These are phyloP conservation scores for Solea senegalensis DNA, from an alignment of 2,113 vertebrate species.

Conservation along the genomic window DNA sequence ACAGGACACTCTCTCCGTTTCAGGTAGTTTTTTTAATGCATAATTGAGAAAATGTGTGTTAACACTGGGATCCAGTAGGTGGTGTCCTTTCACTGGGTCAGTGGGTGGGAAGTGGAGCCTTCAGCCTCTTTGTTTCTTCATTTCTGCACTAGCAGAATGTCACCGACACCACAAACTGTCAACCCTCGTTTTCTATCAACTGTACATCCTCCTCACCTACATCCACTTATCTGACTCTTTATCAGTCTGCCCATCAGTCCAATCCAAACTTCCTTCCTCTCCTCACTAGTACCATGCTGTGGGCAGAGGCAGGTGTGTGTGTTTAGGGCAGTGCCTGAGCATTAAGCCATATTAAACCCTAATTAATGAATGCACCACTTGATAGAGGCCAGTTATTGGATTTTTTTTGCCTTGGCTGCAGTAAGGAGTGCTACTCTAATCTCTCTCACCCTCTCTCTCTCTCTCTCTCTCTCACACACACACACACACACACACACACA, in stretches of 20 bases:
- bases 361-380: constrained; percentile 92
- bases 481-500: constrained; percentile 13
- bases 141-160: neutral
- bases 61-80: constrained; percentile 88
- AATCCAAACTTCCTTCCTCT: constrained; percentile 27
- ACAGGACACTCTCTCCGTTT: constrained; percentile 30
- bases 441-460: constrained; percentile 70
- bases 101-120: constrained; percentile 68
- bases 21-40: constrained; percentile 18
- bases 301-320: constrained; percentile 66
- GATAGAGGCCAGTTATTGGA: constrained; percentile 87
- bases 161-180: constrained; percentile 24
- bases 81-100: constrained; percentile 90
- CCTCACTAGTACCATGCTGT: constrained; percentile 60
- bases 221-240: constrained; percentile 33
- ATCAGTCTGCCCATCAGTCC: constrained; percentile 32
- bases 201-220: constrained; percentile 34
- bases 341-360: constrained; percentile 94
- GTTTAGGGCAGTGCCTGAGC: constrained; percentile 65
- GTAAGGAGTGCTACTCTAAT: constrained; percentile 80
- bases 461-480: no score
- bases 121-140: constrained; percentile 12
- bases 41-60: constrained; percentile 47
- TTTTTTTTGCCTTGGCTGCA: constrained; percentile 86
- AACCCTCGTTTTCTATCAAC: constrained; percentile 11